Conservation (phyloP, 2,888 invertebrate genomes). For the Dione juno region DNA sequence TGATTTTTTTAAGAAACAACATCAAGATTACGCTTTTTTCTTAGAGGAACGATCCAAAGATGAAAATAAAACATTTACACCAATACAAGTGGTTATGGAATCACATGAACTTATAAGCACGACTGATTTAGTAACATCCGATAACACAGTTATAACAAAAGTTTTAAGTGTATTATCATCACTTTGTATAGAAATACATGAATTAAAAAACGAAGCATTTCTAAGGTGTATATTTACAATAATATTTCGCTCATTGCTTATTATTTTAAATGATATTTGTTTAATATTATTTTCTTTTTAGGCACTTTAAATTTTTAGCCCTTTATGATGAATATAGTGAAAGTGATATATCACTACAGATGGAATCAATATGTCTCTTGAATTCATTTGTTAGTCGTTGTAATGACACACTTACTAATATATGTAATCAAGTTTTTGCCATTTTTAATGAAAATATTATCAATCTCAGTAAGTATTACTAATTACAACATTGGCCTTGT, state of each 20-base stretch:
- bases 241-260: background rate
- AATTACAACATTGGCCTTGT: no score
- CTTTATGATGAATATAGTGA: slow-evolving; percentile 86
- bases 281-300: slow-evolving; percentile 52
- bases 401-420: slow-evolving; percentile 87
- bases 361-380: slow-evolving; percentile 85
- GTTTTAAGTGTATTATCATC: slow-evolving; percentile 91
- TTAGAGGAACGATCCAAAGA: slow-evolving; percentile 57
- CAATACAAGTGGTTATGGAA: slow-evolving; percentile 65
- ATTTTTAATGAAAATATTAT: slow-evolving; percentile 82
- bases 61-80: slow-evolving; percentile 68
- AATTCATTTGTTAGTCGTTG: slow-evolving; percentile 88
- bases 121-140: slow-evolving; percentile 89
- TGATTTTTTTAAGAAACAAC: slow-evolving; percentile 74
- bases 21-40: slow-evolving; percentile 62
- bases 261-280: background rate
- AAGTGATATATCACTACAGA: slow-evolving; percentile 77
- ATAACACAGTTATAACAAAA: slow-evolving; percentile 91
- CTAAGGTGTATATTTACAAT: slow-evolving; percentile 64
- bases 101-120: slow-evolving; percentile 86
- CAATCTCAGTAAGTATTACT: slow-evolving; percentile 72
- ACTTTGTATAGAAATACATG: slow-evolving; percentile 89
- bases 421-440: slow-evolving; percentile 89
- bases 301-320: slow-evolving; percentile 84
- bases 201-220: slow-evolving; percentile 86